These are phyloP conservation scores for Pseudochirops corinnae DNA, from an alignment of 2,797 vertebrate genomes.

Conservation along the genomic window DNA sequence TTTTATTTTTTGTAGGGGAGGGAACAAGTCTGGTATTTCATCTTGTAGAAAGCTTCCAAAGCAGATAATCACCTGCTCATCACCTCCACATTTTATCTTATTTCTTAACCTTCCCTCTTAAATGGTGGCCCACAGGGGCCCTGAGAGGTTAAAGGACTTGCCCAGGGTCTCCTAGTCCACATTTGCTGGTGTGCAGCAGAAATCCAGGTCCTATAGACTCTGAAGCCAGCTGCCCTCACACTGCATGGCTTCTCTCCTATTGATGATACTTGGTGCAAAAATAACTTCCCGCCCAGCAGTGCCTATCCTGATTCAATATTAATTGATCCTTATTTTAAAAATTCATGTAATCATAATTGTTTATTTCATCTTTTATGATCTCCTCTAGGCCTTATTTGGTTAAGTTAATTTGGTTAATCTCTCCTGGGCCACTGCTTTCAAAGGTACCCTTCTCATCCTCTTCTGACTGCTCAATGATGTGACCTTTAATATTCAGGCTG, in stretches of 20 bases:
- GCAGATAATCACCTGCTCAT: not conserved
- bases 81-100: not conserved
- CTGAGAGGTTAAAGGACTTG: not conserved
- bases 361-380: not conserved
- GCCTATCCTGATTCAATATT: not conserved
- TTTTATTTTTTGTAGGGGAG: not conserved
- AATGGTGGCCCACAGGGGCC: not conserved
- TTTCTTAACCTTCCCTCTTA: not conserved
- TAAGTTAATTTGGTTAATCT: not conserved
- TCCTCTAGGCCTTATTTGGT: not conserved
- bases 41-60: not conserved
- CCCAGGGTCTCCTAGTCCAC: not conserved
- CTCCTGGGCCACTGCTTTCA: not conserved
- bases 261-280: not conserved
- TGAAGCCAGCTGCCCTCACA: not conserved
- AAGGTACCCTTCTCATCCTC: not conserved
- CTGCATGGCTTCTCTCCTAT: not conserved
- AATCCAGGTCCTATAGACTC: not conserved
- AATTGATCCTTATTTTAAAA: not conserved
- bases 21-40: not conserved
- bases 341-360: not conserved
- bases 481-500: not conserved
- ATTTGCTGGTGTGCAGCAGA: not conserved
- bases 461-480: not conserved
- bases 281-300: not conserved